Conservation (phyloP, 1,140 invertebrate species). For the Pygmarrhopalites habei region DNA sequence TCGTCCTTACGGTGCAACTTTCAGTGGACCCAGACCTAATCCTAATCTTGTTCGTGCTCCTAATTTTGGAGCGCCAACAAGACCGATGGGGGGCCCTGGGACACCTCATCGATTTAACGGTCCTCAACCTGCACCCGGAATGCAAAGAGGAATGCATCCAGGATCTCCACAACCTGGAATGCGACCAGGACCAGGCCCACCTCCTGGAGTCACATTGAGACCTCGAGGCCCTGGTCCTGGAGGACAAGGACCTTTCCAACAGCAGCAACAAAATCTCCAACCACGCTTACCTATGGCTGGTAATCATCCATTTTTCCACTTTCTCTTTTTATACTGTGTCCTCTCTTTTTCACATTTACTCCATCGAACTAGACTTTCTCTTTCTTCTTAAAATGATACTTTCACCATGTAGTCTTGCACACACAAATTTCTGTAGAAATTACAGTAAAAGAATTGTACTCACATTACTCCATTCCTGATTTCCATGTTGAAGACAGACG, state of each 20-base stretch:
- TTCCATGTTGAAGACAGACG: too few relatives aligned
- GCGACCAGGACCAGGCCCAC: slow-evolving; percentile 2
- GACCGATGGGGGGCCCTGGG: slow-evolving; percentile 34
- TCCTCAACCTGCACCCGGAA: slow-evolving; percentile 24
- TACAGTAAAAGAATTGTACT: too few relatives aligned
- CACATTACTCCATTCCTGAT: too few relatives aligned
- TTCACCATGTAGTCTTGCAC: too few relatives aligned
- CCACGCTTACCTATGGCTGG: neutral
- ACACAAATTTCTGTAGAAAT: too few relatives aligned
- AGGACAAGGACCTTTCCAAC: slow-evolving; percentile 1
- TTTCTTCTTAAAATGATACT: too few relatives aligned
- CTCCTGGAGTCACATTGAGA: neutral
- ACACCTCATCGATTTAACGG: slow-evolving; percentile 38
- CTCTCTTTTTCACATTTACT: neutral
- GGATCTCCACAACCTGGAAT: slow-evolving; percentile 9
- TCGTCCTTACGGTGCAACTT: slow-evolving; percentile 33
- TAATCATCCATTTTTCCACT: neutral
- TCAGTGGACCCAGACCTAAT: slow-evolving; percentile 34
- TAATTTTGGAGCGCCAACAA: slow-evolving; percentile 34
- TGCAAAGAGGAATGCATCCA: slow-evolving; percentile 20
- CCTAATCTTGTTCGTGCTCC: slow-evolving; percentile 26
- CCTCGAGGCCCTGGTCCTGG: slow-evolving; percentile 16
- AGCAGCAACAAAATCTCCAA: slow-evolving; percentile 7
- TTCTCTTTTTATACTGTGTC: neutral
- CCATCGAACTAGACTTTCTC: neutral